These are phyloP conservation scores for Bombus huntii DNA, from an alignment of 1,140 invertebrate species.

Conservation along the genomic window DNA sequence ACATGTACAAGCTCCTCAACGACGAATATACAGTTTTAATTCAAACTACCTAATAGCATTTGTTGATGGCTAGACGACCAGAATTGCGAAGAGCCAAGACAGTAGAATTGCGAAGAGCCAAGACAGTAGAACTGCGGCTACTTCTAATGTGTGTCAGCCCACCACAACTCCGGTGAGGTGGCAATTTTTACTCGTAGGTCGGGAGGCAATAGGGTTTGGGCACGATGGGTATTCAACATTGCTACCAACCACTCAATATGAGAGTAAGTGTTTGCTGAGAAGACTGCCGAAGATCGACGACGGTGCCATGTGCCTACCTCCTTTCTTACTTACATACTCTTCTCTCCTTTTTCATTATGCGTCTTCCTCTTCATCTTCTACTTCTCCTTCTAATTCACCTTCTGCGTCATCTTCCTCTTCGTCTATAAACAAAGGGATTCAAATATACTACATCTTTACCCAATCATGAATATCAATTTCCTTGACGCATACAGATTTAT, in stretches of 20 bases:
- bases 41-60: conserved; percentile 81
- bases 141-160: conserved; percentile 74
- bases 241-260: conserved; percentile 82
- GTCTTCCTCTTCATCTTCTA: conserved; percentile 83
- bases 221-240: conserved; percentile 78
- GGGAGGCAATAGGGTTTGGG: conserved; percentile 74
- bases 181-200: conserved; percentile 73
- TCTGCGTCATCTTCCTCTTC: conserved; percentile 84
- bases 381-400: conserved; percentile 85
- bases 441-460: background rate
- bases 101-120: conserved; percentile 77
- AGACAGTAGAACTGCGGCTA: conserved; percentile 68
- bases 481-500: background rate
- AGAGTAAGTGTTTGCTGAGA: conserved; percentile 81
- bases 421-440: conserved; percentile 81
- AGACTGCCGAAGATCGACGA: conserved; percentile 76
- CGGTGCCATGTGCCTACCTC: conserved; percentile 72
- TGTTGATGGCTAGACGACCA: conserved; percentile 80
- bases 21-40: conserved; percentile 76
- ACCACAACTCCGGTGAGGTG: conserved; percentile 79
- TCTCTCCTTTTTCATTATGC: conserved; percentile 82
- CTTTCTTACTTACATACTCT: conserved; percentile 79
- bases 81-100: conserved; percentile 77
- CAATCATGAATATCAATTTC: background rate
- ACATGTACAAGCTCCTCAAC: background rate